Evolutionary conservation across 2,113 vertebrate genomes (phyloP).

Genomic region (Heterotilapia buettikoferi): DNA sequence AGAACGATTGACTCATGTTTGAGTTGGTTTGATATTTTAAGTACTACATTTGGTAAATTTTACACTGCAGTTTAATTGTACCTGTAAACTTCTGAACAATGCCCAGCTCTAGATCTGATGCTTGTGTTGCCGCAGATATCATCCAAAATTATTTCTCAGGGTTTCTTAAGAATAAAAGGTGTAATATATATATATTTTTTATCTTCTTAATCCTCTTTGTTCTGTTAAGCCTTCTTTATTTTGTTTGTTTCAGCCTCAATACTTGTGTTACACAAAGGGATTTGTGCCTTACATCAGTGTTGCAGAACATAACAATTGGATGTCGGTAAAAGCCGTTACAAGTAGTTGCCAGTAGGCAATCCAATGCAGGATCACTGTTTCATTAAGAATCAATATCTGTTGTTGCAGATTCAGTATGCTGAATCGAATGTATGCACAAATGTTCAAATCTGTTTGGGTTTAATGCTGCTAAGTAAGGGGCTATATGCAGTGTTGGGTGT

Average conservation of each 20-base stretch:
- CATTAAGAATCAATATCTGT: not conserved
- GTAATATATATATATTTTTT: not conserved
- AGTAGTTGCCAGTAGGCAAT: not conserved
- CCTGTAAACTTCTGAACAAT: not conserved
- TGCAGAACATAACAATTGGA: not conserved
- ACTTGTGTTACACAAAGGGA: not conserved
- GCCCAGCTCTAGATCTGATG: not conserved
- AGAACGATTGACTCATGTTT: not conserved
- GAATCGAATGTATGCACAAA: not conserved
- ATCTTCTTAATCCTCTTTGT: not conserved
- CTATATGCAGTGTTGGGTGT: too few species aligned
- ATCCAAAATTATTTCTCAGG: not conserved
- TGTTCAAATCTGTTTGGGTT: not conserved
- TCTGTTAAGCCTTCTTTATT: not conserved
- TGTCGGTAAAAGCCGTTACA: not conserved
- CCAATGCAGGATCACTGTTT: not conserved
- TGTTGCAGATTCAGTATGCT: not conserved
- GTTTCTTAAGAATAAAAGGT: not conserved
- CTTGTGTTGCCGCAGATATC: not conserved
- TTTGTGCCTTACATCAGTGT: not conserved
- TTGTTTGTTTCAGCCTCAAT: not conserved
- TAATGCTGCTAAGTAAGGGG: not conserved
- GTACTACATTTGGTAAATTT: not conserved
- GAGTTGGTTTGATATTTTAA: not conserved
- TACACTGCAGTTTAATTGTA: not conserved